Conservation (phyloP, 2,113 vertebrate species). For the Thalassoma bifasciatum region DNA sequence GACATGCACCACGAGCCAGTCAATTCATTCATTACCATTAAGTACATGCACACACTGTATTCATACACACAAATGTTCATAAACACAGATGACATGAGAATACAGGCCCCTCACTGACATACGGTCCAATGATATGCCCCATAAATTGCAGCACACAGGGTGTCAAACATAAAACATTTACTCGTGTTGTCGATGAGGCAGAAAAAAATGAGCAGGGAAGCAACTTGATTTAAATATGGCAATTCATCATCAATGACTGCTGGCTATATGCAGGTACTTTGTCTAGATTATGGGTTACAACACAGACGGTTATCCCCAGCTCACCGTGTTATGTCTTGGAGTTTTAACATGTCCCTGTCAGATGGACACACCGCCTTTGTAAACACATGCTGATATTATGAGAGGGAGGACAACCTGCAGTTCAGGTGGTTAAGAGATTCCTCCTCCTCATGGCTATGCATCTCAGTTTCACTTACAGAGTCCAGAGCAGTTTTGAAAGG, state of each 20-base stretch:
- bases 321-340: neutral
- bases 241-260: conserved; percentile 45
- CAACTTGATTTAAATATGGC: conserved; percentile 50
- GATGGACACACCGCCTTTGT: neutral
- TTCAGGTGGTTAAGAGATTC: neutral
- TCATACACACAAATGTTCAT: neutral
- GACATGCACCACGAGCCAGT: too few relatives aligned
- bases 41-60: neutral
- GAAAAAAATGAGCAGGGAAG: conserved; percentile 42
- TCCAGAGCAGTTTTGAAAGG: conserved; percentile 2
- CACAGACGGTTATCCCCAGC: conserved; percentile 31
- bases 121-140: conserved; percentile 48
- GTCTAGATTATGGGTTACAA: conserved; percentile 40
- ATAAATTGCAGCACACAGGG: conserved; percentile 50
- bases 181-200: conserved; percentile 57
- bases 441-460: neutral
- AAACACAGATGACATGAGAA: conserved; percentile 27
- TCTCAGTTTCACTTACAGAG: neutral
- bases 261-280: conserved; percentile 29
- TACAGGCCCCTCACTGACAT: conserved; percentile 20
- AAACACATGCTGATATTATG: conserved; percentile 4
- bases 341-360: conserved; percentile 22
- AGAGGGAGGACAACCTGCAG: neutral
- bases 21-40: too few relatives aligned
- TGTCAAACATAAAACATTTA: conserved; percentile 56